Percentiles rank a stretch among this genome's conserved stretches.
These are phyloP conservation scores for Gopherus flavomarginatus DNA, from an alignment of 2,113 vertebrate genomes.

Conservation along the genomic window DNA sequence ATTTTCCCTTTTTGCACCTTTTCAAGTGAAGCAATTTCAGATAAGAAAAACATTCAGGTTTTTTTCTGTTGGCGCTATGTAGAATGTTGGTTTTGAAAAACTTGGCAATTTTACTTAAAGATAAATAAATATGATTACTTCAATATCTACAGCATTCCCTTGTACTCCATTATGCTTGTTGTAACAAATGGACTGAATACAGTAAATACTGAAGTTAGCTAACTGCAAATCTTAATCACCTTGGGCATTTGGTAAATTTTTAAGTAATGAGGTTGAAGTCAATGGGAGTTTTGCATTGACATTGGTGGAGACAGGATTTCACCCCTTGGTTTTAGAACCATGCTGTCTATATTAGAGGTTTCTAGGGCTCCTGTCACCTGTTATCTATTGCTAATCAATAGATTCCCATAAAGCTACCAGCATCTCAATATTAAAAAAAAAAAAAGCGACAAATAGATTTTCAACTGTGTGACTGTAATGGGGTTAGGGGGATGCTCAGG, in stretches of 20 bases:
- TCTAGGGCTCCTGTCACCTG: background rate
- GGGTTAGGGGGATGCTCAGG: background rate
- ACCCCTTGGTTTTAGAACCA: background rate
- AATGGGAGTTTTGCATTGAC: background rate
- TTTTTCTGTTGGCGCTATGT: background rate
- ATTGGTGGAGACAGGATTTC: background rate
- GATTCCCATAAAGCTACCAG: background rate
- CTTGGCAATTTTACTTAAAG: accelerated
- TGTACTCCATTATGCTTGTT: background rate
- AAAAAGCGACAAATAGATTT: background rate
- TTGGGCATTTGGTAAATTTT: background rate
- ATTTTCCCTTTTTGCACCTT: background rate
- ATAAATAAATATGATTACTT: background rate
- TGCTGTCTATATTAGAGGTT: background rate
- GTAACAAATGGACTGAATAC: background rate
- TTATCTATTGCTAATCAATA: background rate
- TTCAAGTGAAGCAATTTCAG: background rate
- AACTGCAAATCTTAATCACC: background rate
- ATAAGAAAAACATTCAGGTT: background rate
- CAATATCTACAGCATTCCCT: background rate
- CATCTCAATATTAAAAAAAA: background rate
- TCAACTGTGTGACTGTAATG: background rate
- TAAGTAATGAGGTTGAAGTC: background rate
- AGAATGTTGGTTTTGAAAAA: background rate
- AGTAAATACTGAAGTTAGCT: background rate